phyloP scores from a whole-genome alignment of 2,797 vertebrate species.

The Enteromius trimaculatus region DNA sequence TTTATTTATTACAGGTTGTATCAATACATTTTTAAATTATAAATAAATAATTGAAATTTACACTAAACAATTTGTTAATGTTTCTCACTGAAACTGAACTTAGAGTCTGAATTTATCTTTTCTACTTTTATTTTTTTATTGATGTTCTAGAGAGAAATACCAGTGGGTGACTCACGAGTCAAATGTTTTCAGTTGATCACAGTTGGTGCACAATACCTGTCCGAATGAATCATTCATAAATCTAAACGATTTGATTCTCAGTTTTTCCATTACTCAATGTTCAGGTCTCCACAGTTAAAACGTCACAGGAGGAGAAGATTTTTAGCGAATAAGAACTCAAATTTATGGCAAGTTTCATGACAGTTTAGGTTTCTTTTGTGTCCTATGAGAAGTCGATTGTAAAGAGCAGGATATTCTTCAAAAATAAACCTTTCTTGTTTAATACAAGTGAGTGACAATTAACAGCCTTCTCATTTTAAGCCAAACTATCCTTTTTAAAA shows the following conservation, averaged over 20 bases:
- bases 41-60: not conserved
- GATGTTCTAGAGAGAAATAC: not conserved
- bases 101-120: not conserved
- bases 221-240: not conserved
- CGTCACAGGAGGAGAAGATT: not conserved
- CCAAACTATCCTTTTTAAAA: not conserved
- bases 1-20: not conserved
- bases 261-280: not conserved
- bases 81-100: no score
- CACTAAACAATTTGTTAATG: not conserved
- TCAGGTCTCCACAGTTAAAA: not conserved
- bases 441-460: not conserved
- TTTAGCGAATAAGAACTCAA: not conserved
- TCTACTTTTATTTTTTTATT: not conserved
- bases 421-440: not conserved
- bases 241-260: not conserved
- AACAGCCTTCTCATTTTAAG: not conserved
- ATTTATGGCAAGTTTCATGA: not conserved
- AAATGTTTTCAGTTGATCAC: not conserved
- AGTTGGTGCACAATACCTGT: not conserved
- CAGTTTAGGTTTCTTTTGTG: not conserved
- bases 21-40: not conserved
- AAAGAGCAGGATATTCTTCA: not conserved
- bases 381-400: no score
- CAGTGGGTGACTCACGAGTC: not conserved